Conservation (phyloP, 1,140 invertebrate genomes). For the Ceratina japonica region DNA sequence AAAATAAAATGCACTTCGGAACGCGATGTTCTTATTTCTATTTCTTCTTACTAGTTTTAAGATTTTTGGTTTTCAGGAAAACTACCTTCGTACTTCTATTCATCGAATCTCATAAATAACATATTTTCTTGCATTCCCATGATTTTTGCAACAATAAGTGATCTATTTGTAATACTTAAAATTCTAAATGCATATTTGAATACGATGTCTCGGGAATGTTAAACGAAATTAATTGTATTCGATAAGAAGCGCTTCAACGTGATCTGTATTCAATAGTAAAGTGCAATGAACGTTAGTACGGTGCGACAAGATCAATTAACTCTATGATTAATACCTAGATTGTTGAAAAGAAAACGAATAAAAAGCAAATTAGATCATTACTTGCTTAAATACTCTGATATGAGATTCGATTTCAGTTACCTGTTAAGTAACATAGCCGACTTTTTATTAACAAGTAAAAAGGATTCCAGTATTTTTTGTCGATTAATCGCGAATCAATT, state of each 20-base stretch:
- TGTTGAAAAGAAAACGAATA: background rate
- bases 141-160: no score
- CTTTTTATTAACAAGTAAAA: background rate
- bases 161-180: no score
- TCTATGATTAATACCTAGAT: background rate
- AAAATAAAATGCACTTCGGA: background rate
- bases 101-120: no score
- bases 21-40: no score
- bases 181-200: background rate
- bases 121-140: no score
- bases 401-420: background rate
- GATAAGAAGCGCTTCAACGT: constrained; percentile 3
- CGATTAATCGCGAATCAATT: background rate
- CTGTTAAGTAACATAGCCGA: background rate
- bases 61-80: no score
- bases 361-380: background rate
- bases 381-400: no score
- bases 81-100: no score
- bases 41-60: no score
- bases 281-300: background rate
- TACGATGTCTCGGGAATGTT: constrained; percentile 1
- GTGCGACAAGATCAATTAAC: background rate
- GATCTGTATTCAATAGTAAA: background rate
- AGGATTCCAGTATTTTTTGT: background rate
- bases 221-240: constrained; percentile 19